Conservation (phyloP, 2,113 vertebrate species). For the Physeter macrocephalus region DNA sequence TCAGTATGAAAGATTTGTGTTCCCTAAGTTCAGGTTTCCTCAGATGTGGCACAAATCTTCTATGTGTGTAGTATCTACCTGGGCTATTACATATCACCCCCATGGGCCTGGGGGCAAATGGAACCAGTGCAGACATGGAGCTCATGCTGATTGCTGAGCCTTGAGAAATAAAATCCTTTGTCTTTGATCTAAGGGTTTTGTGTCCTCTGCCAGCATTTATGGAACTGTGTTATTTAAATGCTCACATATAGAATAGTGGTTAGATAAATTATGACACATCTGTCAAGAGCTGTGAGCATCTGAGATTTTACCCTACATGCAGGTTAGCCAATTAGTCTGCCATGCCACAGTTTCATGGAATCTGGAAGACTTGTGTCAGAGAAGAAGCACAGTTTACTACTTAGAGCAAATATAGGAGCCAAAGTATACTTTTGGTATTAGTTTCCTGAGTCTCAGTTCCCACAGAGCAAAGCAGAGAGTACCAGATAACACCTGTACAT, state of each 20-base stretch:
- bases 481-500: neutral
- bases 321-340: neutral
- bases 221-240: neutral
- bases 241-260: no score
- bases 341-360: neutral
- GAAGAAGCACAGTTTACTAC: neutral
- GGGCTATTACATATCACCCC: rapidly evolving
- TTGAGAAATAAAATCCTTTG: neutral
- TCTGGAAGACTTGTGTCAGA: neutral
- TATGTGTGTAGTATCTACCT: neutral
- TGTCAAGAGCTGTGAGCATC: neutral
- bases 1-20: neutral
- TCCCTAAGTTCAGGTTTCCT: neutral
- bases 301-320: neutral
- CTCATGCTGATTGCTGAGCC: neutral
- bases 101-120: neutral
- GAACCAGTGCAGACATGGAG: neutral
- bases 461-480: neutral
- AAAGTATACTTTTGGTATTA: neutral
- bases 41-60: neutral
- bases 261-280: neutral
- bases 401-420: neutral
- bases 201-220: neutral
- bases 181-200: neutral
- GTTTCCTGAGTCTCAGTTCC: neutral